Conservation (phyloP, 64 coral and sea anemone genomes). For the Astreopora myriophthalma region DNA sequence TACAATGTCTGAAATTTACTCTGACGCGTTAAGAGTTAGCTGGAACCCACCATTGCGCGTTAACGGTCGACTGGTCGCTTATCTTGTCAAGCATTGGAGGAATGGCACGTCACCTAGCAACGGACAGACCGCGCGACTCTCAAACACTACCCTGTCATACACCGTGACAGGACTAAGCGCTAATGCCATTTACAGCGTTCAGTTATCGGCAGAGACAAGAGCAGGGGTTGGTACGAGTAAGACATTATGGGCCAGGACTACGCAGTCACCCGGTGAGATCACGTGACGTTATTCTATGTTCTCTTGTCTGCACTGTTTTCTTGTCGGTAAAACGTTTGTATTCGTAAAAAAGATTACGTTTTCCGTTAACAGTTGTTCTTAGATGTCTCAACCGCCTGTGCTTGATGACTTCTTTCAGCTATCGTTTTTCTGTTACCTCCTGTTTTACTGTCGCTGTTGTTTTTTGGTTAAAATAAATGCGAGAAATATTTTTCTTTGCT, state of each 20-base stretch:
- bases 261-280: conserved; percentile 73
- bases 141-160: conserved; percentile 51
- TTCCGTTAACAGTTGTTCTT: too few relatives aligned
- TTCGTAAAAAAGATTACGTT: not conserved
- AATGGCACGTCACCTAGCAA: conserved; percentile 52
- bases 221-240: conserved; percentile 70
- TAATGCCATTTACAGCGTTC: conserved; percentile 71
- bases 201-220: conserved; percentile 75
- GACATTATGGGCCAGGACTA: conserved; percentile 56
- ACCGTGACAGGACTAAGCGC: conserved; percentile 62
- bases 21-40: conserved; percentile 78
- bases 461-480: not conserved
- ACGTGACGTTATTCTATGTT: not conserved
- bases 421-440: not conserved
- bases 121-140: not conserved
- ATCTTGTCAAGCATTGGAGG: conserved; percentile 79
- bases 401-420: too few relatives aligned
- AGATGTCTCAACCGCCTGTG: too few relatives aligned
- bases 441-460: not conserved
- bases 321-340: not conserved
- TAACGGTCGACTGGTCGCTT: conserved; percentile 76
- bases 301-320: not conserved
- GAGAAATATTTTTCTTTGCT: not conserved
- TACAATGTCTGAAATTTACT: conserved; percentile 85
- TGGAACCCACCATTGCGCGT: conserved; percentile 69